A percentile compares a stretch with the other conserved stretches of the same genome.
Evolutionary conservation across 2,113 vertebrate genomes (phyloP).

Genomic region (Mesocricetus auratus): DNA sequence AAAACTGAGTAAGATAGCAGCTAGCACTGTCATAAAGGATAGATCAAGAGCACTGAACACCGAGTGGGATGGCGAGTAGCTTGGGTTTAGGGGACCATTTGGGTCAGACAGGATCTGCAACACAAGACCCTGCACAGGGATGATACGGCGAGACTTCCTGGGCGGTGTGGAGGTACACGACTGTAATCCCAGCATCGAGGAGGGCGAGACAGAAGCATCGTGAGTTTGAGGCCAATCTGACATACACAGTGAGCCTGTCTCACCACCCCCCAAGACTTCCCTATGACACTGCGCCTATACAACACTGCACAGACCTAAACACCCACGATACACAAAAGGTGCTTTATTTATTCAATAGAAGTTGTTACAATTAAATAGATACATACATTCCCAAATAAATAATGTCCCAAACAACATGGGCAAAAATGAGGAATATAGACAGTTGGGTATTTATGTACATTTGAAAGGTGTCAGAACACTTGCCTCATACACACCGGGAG

Average conservation of each 20-base stretch:
- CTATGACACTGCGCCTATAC: neutral
- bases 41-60: neutral
- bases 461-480: neutral
- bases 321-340: neutral
- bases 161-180: neutral
- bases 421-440: conserved; percentile 12
- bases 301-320: neutral
- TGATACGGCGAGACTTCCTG: neutral
- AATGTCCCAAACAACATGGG: neutral
- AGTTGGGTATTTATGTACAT: neutral
- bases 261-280: neutral
- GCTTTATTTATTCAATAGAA: conserved; percentile 39
- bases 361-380: conserved; percentile 11
- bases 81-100: neutral
- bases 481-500: neutral
- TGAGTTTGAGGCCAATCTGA: neutral
- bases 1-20: neutral
- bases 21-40: neutral
- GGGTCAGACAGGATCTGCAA: neutral
- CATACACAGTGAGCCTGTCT: neutral
- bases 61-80: neutral
- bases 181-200: neutral
- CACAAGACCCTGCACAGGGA: neutral
- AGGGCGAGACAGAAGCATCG: neutral
- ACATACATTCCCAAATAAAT: neutral